Conservation (phyloP, 2,113 vertebrate species). For the Syngnathus floridae region DNA sequence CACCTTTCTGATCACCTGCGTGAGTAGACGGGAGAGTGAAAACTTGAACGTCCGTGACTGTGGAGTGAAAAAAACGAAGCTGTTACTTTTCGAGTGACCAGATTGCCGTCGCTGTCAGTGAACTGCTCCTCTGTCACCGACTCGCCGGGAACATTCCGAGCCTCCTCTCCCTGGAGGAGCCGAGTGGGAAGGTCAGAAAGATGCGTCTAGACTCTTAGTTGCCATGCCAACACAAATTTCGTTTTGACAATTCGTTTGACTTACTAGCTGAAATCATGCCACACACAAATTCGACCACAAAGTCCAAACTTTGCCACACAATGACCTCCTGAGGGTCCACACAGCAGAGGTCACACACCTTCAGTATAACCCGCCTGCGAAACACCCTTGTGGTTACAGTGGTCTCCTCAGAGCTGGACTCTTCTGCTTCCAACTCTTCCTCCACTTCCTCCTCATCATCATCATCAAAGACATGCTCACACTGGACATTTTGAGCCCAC, state of each 20-base stretch:
- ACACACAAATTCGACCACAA: background rate
- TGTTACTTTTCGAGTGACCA: slow-evolving; percentile 98
- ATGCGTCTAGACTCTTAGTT: too few species aligned
- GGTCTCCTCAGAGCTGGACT: slow-evolving; percentile 79
- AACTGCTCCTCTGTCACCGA: slow-evolving; percentile 94
- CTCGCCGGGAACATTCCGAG: slow-evolving; percentile 90
- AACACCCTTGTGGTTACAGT: slow-evolving; percentile 87
- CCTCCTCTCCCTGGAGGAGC: slow-evolving; percentile 82
- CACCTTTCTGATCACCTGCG: slow-evolving; percentile 95
- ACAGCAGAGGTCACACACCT: slow-evolving; percentile 74
- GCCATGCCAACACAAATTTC: too few species aligned
- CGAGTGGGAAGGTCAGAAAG: background rate
- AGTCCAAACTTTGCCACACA: background rate
- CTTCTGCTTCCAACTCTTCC: slow-evolving; percentile 52
- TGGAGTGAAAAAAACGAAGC: background rate
- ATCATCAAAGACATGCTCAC: slow-evolving; percentile 5
- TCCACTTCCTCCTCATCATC: background rate
- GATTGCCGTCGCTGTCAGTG: slow-evolving; percentile 92
- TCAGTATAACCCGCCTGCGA: slow-evolving; percentile 88
- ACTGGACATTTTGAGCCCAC: slow-evolving; percentile 7
- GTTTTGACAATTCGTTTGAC: too few species aligned
- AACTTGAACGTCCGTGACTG: background rate
- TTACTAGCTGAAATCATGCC: background rate
- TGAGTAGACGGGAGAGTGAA: background rate
- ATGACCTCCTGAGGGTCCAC: slow-evolving; percentile 1